A percentile compares a stretch with the other conserved stretches of the same genome.
These are phyloP conservation scores for Ptychoptera albimana DNA, from an alignment of 2,888 invertebrate genomes.

Conservation along the genomic window DNA sequence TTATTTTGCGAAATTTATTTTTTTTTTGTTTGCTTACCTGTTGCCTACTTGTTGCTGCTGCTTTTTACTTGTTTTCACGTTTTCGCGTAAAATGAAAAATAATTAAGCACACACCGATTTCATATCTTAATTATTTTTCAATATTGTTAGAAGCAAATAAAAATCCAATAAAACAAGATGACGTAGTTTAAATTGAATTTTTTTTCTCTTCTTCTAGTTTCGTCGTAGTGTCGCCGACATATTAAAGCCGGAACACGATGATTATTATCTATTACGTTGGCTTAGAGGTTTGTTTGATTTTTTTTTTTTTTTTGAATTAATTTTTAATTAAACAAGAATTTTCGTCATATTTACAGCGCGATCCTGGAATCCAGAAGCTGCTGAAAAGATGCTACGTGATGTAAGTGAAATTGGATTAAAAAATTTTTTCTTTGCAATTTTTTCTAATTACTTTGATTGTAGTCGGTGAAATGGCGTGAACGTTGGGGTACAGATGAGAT, in stretches of 20 bases:
- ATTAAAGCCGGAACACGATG: slow-evolving; percentile 55
- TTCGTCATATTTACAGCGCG: slow-evolving; percentile 48
- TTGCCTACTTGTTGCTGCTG: too few relatives aligned
- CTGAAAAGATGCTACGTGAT: slow-evolving; percentile 81
- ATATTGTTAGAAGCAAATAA: too few relatives aligned
- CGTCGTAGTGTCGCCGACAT: slow-evolving; percentile 51
- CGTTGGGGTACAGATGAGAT: slow-evolving; percentile 60
- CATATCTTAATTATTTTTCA: too few relatives aligned
- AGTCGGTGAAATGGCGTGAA: slow-evolving; percentile 59
- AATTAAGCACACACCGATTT: too few relatives aligned
- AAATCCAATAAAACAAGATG: too few relatives aligned
- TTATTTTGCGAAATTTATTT: too few relatives aligned
- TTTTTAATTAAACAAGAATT: not conserved
- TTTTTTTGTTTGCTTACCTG: too few relatives aligned
- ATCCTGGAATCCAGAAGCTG: slow-evolving; percentile 71
- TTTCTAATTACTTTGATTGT: slow-evolving; percentile 14
- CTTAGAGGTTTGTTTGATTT: slow-evolving; percentile 45
- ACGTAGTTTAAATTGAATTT: too few relatives aligned
- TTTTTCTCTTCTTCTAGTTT: slow-evolving; percentile 37
- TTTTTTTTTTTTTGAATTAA: not conserved
- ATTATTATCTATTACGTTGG: slow-evolving; percentile 66
- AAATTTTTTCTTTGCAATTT: not conserved
- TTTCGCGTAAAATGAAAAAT: too few relatives aligned
- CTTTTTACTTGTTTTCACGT: too few relatives aligned
- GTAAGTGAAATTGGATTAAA: slow-evolving; percentile 44